Conservation (phyloP, 1,140 invertebrate species). For the Drosophila pectinifera region DNA sequence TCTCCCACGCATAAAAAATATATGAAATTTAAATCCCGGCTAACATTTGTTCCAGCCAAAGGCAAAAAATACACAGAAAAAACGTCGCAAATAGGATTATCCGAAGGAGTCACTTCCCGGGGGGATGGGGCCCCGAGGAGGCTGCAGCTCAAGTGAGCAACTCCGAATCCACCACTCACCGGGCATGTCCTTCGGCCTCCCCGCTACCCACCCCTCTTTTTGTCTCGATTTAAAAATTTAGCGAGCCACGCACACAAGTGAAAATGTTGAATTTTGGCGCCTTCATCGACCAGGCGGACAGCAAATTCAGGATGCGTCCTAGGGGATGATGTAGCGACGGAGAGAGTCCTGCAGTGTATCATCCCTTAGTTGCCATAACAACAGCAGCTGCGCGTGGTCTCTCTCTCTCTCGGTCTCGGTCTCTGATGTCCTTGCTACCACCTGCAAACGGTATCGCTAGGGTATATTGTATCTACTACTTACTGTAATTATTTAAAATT, state of each 20-base stretch:
- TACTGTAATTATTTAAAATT: neutral
- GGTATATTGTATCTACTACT: neutral
- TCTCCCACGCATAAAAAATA: conserved; percentile 46
- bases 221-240: conserved; percentile 2
- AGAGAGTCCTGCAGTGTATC: neutral
- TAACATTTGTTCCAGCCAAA: conserved; percentile 45
- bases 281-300: conserved; percentile 76
- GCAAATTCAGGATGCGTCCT: conserved; percentile 9
- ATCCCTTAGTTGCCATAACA: conserved; percentile 27
- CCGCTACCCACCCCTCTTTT: neutral
- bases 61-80: conserved; percentile 20
- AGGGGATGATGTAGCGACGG: neutral
- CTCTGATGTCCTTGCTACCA: neutral
- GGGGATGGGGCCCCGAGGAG: neutral
- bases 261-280: conserved; percentile 84
- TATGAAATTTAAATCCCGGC: conserved; percentile 65
- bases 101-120: conserved; percentile 50
- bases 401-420: neutral
- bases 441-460: neutral
- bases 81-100: conserved; percentile 68
- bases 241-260: conserved; percentile 71
- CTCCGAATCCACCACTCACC: conserved; percentile 63
- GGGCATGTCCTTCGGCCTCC: neutral
- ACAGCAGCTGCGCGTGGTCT: conserved; percentile 45
- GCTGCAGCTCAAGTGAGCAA: conserved; percentile 51